Conservation (phyloP, 2,113 vertebrate species). For the Bubo scandiacus region DNA sequence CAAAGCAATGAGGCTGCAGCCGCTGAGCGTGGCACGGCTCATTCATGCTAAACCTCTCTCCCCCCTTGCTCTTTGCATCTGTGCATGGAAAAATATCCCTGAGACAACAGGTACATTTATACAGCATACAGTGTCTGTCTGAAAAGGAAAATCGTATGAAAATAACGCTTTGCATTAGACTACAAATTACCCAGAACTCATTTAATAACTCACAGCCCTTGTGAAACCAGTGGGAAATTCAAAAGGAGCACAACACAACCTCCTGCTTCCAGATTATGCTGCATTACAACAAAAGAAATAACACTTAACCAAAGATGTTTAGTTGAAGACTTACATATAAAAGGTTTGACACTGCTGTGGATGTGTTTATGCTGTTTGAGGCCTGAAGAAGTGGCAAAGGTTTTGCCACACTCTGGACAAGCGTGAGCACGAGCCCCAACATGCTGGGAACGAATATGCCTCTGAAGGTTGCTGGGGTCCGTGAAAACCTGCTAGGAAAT, state of each 20-base stretch:
- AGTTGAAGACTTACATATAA: slow-evolving; percentile 97
- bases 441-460: slow-evolving; percentile 99
- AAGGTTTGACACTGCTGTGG: slow-evolving; percentile 99
- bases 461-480: slow-evolving; percentile 99
- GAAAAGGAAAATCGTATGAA: neutral
- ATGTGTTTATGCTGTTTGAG: slow-evolving; percentile 99
- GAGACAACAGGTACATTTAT: neutral
- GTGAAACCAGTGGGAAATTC: neutral
- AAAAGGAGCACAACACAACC: neutral
- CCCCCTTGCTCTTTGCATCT: neutral
- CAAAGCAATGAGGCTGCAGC: neutral
- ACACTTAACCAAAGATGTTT: slow-evolving; percentile 34
- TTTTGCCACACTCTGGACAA: slow-evolving; percentile 98
- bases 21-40: neutral
- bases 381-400: slow-evolving; percentile 98
- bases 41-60: neutral
- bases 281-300: slow-evolving; percentile 32
- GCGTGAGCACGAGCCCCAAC: slow-evolving; percentile 96
- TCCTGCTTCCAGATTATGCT: neutral
- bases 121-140: neutral
- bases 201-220: neutral
- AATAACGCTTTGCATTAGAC: neutral
- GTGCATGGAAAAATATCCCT: neutral
- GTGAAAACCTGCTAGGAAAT: slow-evolving; percentile 99
- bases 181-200: neutral